These are phyloP conservation scores for Salarias fasciatus DNA, from an alignment of 2,797 vertebrate species.

Conservation along the genomic window DNA sequence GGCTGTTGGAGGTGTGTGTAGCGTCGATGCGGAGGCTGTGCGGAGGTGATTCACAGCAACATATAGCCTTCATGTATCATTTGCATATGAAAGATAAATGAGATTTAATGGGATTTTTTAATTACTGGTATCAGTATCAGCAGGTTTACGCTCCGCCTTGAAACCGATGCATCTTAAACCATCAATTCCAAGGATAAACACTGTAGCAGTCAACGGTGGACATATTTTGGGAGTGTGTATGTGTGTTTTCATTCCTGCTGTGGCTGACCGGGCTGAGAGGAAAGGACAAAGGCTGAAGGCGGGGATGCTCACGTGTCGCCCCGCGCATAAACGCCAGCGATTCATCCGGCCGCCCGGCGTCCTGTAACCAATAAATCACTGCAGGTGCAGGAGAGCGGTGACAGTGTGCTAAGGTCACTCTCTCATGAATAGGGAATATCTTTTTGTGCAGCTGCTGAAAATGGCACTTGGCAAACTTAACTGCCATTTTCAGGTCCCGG, in stretches of 20 bases:
- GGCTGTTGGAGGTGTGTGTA: too few relatives aligned
- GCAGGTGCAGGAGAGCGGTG: constrained; percentile 62
- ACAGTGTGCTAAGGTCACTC: constrained; percentile 70
- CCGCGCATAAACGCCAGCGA: constrained; percentile 28
- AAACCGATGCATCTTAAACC: too few relatives aligned
- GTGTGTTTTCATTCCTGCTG: constrained; percentile 7
- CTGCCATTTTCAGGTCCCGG: constrained; percentile 50
- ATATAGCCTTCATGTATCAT: too few relatives aligned
- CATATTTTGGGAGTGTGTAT: constrained; percentile 2
- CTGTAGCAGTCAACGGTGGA: constrained; percentile 7
- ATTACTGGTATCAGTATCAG: too few relatives aligned
- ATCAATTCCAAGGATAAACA: background rate
- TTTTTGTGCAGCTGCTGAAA: constrained; percentile 58
- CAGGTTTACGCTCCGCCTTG: too few relatives aligned
- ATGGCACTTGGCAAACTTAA: constrained; percentile 46
- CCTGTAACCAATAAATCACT: constrained; percentile 73
- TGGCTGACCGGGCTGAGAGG: constrained; percentile 32
- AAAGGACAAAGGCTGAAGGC: constrained; percentile 57
- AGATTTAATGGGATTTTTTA: too few relatives aligned
- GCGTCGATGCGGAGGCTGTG: too few relatives aligned
- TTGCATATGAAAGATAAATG: too few relatives aligned
- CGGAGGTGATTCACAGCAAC: too few relatives aligned
- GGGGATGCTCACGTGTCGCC: constrained; percentile 40
- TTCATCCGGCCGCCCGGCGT: constrained; percentile 49
- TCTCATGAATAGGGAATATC: constrained; percentile 71